Base-by-base conservation (phyloP, 2,888 invertebrate genomes). In the Dolichopus griseipennis region DNA sequence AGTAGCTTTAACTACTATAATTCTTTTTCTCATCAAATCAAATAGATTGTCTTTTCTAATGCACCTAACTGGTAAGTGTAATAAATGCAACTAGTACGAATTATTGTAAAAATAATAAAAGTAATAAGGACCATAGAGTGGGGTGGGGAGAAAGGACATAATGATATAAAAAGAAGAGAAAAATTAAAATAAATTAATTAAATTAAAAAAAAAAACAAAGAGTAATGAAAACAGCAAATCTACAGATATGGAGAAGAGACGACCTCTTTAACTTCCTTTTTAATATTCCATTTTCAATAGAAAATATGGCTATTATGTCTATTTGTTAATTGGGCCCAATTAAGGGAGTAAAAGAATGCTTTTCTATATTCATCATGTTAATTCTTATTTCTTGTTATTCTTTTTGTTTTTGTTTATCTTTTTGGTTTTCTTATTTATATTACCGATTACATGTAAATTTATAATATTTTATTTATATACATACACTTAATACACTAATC, bases 241-340 rank as follows among this genome's bases (percentile, higher is more conserved):
- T 27, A 27, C 2, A 10, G 37, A 37, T 37, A 52, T 52, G 18
- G 52, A 37, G 34, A 18, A 37, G 64, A 64, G 27, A 27, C 52
- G 27, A 63, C 63, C 63, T 27, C 63, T 63, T 63, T 63, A 63
- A 22, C 27, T 63, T 15, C 63, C 27, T 18, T 27, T 63, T 63
- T 27, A 63, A 62, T 62, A 62, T 62, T 63, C 34, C 64, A 27
- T 37, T 64, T 64, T 64, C 64, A 64, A 64, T 64, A 64, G 64
- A 64, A 52, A 41, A 37, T 64, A 64, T 64, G 34, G 37, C 64
- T 70, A 68, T 71, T 72, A 72, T 72, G 71, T 72, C 72, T 71
- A 34, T 72, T 70, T 70, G 71, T 73, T 73, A 73, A 73, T 73
- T 73, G 72, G 73, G 71, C 72, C 72, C 72, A 73, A 73, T 73